A percentile compares a stretch with the other conserved stretches of the same genome.
phyloP scores from a whole-genome alignment of 1,140 invertebrate genomes.

The Meloidogyne floridensis region DNA sequence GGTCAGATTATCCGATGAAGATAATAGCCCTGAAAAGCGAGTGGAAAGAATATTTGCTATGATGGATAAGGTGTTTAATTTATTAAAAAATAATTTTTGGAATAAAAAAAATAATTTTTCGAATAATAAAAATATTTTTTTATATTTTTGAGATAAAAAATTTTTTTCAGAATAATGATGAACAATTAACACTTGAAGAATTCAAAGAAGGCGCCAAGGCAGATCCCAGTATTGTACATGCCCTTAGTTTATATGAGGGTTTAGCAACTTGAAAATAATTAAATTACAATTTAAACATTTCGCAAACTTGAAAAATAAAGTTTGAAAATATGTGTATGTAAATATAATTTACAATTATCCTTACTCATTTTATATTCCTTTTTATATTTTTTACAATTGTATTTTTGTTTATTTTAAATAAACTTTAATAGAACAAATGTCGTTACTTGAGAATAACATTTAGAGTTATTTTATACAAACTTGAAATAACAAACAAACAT shows the following conservation, averaged over 20 bases:
- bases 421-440: not conserved
- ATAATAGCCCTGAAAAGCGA: constrained; percentile 90
- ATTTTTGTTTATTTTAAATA: not conserved
- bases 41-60: constrained; percentile 96
- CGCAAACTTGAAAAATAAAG: not conserved
- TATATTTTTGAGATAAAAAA: not conserved
- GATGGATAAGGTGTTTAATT: constrained; percentile 77
- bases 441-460: too few species aligned
- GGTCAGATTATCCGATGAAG: constrained; percentile 68
- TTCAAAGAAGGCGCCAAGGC: constrained; percentile 97
- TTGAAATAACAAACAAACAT: too few species aligned
- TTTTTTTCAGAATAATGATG: constrained; percentile 83
- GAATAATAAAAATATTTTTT: too few species aligned
- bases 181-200: constrained; percentile 91
- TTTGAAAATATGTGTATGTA: not conserved
- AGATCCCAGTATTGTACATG: constrained; percentile 96
- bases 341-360: not conserved
- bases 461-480: too few species aligned
- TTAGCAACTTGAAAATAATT: constrained; percentile 52
- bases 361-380: not conserved
- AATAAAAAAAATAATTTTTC: too few species aligned
- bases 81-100: too few species aligned
- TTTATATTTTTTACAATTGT: not conserved
- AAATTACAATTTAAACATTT: constrained; percentile 3
- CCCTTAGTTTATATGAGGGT: constrained; percentile 70